Base-by-base conservation (phyloP, 2,888 invertebrate genomes). In the Hymenopus coronatus region DNA sequence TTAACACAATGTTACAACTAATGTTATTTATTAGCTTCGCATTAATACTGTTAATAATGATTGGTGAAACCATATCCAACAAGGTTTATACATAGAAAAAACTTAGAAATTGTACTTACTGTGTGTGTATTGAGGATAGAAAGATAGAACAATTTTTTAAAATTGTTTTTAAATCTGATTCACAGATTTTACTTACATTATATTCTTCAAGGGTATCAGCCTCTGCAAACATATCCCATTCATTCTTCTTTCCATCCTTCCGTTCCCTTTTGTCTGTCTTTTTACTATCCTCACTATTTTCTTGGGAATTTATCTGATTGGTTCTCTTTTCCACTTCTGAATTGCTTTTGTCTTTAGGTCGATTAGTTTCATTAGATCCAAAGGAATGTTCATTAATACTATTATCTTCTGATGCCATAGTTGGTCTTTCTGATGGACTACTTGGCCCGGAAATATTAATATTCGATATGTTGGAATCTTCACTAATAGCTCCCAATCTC, bases 211-310 rank as follows among this genome's bases (percentile, higher is more conserved):
- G 97, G 93, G 97, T 97, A 92, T 98, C 97, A 91, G 97, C 97
- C 92, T 98, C 98, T 82, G 98, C 98, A 94, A 98, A 98, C 97
- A 98, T 98, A 92, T 98, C 98, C 97, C 97, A 97, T 91, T 97
- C 96, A 25, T 95, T 94, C n/a, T 94, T 93, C 92, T 95, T 95
- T 28, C 90, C 90, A 90, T 92, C 93, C 46, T 90, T 90, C 85
- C 90, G 88, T 27, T 90, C 89, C 27, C 87, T 46, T 83, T 85
- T 89, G 14, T 91, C 90, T 84, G 91, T 90, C 89, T 93, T 92
- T 4, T 90, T 88, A 81, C 82, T 82, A 30, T 93, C 92, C 12
- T 89, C 91, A 83, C 85, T 89, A 87, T 83, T 82, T 85, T 90
- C 90, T 93, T 89, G 92, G 89, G 91, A 87, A 89, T 89, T 87